Conservation (phyloP, 30 jellyfish, hydroid and myxozoan species). For the Cassiopea xamachana region DNA sequence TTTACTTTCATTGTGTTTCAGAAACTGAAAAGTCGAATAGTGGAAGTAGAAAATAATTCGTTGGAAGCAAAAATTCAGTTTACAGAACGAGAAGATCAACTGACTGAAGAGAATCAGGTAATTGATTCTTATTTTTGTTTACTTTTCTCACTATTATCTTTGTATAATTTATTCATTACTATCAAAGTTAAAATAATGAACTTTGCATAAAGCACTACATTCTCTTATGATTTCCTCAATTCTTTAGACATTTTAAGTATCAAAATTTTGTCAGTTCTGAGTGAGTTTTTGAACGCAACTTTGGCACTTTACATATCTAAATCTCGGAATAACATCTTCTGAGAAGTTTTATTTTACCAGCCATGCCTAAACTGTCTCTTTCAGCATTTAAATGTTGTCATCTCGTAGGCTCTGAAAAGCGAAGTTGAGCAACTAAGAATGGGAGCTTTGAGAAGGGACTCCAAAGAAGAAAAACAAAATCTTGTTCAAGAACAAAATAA, state of each 20-base stretch:
- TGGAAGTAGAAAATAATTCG: neutral
- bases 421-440: neutral
- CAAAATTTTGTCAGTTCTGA: too few relatives aligned
- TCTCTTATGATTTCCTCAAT: too few relatives aligned
- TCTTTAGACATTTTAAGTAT: too few relatives aligned
- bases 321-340: too few relatives aligned
- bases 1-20: neutral
- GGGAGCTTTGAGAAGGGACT: neutral
- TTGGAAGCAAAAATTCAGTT: neutral
- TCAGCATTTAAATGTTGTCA: neutral
- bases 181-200: too few relatives aligned
- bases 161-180: too few relatives aligned
- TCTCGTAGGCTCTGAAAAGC: neutral
- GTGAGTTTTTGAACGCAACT: too few relatives aligned
- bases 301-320: too few relatives aligned
- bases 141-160: too few relatives aligned
- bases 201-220: too few relatives aligned
- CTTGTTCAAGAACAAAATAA: neutral
- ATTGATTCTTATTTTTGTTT: neutral
- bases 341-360: too few relatives aligned
- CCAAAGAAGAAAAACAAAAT: neutral
- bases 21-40: slow-evolving; percentile 16
- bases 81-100: slow-evolving; percentile 5
- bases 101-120: slow-evolving; percentile 8
- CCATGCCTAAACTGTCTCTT: too few relatives aligned